phyloP scores from a whole-genome alignment of 2,888 invertebrate genomes.

The Plutella xylostella region DNA sequence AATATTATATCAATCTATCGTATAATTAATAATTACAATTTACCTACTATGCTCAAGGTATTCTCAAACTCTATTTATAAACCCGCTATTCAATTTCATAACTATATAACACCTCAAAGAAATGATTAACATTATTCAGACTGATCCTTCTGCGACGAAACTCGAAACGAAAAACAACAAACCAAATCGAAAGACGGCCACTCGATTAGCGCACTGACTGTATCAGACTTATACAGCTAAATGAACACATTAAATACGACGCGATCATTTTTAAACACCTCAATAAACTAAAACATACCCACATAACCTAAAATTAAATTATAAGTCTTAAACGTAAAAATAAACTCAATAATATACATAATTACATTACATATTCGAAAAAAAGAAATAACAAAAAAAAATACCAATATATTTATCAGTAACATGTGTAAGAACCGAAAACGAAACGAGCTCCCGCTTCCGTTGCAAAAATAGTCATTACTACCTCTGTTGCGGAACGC shows the following conservation, averaged over 20 bases:
- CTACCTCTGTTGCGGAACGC: too few species aligned
- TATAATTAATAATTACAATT: background rate
- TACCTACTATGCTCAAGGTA: conserved; percentile 15
- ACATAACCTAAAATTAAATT: conserved; percentile 54
- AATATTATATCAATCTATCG: background rate
- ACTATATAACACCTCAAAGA: conserved; percentile 44
- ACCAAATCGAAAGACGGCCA: conserved; percentile 48
- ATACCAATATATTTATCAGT: conserved; percentile 23
- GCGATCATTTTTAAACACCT: conserved; percentile 29
- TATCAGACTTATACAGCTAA: conserved; percentile 64
- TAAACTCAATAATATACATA: conserved; percentile 69
- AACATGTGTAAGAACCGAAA: background rate
- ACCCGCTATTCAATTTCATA: conserved; percentile 17
- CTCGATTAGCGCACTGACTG: conserved; percentile 44
- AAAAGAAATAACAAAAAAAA: conserved; percentile 39
- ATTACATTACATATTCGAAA: conserved; percentile 68
- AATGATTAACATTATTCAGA: conserved; percentile 68
- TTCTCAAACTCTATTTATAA: conserved; percentile 24
- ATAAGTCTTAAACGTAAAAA: conserved; percentile 60
- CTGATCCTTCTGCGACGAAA: conserved; percentile 53
- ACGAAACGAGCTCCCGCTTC: too few species aligned
- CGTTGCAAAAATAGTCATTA: too few species aligned
- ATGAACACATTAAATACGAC: conserved; percentile 64
- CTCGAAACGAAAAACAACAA: conserved; percentile 64
- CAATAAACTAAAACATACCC: conserved; percentile 27